phyloP scores from a whole-genome alignment of 2,888 invertebrate species.

The Artemia sp. region DNA sequence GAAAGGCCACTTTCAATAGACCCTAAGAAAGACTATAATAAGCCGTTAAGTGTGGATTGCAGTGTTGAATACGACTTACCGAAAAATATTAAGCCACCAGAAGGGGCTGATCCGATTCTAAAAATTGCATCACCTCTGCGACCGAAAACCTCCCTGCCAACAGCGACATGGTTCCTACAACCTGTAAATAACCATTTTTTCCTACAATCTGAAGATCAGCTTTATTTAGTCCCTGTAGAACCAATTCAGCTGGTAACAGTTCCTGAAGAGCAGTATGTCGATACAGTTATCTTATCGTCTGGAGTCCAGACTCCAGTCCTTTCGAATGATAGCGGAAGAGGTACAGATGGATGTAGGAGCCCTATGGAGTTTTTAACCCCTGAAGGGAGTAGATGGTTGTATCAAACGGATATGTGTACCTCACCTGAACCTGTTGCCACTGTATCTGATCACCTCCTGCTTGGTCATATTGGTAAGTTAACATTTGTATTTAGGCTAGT shows the following conservation, averaged over 20 bases:
- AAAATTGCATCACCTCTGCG: slow-evolving; percentile 12
- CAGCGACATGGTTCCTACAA: slow-evolving; percentile 12
- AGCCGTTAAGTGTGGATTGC: slow-evolving; percentile 3
- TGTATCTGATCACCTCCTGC: neutral
- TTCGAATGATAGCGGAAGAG: slow-evolving; percentile 8
- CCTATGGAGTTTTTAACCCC: neutral
- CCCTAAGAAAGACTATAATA: neutral
- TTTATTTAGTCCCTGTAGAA: slow-evolving; percentile 1
- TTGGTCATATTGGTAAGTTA: slow-evolving; percentile 8
- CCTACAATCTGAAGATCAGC: slow-evolving; percentile 1
- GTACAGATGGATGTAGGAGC: slow-evolving; percentile 8
- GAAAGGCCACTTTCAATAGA: slow-evolving; percentile 3
- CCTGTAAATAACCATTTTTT: slow-evolving; percentile 15
- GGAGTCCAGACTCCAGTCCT: slow-evolving; percentile 8
- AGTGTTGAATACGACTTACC: slow-evolving; percentile 13
- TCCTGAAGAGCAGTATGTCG: neutral
- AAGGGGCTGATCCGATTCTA: slow-evolving; percentile 5
- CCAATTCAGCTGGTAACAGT: neutral
- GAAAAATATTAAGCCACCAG: slow-evolving; percentile 1
- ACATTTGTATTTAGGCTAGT: neutral
- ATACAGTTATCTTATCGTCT: neutral
- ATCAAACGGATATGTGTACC: neutral
- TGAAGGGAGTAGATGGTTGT: no score
- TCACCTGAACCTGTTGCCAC: neutral
- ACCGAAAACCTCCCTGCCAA: slow-evolving; percentile 13